Evolutionary conservation across 2,888 invertebrate species (phyloP).

Genomic region (Pristionchus fissidentatus): DNA sequence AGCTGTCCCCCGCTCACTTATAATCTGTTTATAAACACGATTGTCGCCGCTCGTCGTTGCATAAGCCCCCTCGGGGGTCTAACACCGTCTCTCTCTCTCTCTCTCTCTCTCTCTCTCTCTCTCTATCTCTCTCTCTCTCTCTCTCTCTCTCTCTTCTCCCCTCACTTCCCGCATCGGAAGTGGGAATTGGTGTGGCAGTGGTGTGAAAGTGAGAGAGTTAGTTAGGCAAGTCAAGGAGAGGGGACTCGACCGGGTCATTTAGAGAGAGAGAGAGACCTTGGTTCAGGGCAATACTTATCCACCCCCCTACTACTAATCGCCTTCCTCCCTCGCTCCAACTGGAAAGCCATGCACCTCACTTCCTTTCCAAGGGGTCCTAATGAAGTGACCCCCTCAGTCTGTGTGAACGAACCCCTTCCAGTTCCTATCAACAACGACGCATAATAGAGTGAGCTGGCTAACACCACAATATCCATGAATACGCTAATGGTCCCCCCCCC

Average conservation of each 20-base stretch:
- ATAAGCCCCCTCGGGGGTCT: constrained; percentile 28
- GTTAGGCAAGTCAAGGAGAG: not conserved
- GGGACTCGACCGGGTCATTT: too few relatives aligned
- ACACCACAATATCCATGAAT: constrained; percentile 21
- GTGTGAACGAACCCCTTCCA: too few relatives aligned
- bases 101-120: not conserved
- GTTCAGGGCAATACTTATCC: too few relatives aligned
- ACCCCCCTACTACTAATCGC: not conserved
- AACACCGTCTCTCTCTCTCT: constrained; percentile 15
- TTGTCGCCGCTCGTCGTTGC: not conserved
- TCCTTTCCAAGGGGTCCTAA: not conserved
- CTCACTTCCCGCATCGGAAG: constrained; percentile 35
- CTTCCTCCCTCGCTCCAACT: not conserved
- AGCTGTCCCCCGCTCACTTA: not conserved
- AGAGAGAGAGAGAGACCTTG: too few relatives aligned
- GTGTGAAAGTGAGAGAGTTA: constrained; percentile 7
- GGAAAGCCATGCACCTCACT: too few relatives aligned
- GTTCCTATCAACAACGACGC: constrained; percentile 9
- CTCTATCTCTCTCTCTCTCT: not conserved
- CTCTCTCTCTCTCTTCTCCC: not conserved
- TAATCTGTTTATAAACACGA: constrained; percentile 46
- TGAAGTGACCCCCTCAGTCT: not conserved
- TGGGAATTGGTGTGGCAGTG: constrained; percentile 39
- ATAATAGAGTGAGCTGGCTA: constrained; percentile 5
- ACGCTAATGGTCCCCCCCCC: not conserved